phyloP scores from a whole-genome alignment of 2,888 invertebrate species.

The Poecilus cupreus region DNA sequence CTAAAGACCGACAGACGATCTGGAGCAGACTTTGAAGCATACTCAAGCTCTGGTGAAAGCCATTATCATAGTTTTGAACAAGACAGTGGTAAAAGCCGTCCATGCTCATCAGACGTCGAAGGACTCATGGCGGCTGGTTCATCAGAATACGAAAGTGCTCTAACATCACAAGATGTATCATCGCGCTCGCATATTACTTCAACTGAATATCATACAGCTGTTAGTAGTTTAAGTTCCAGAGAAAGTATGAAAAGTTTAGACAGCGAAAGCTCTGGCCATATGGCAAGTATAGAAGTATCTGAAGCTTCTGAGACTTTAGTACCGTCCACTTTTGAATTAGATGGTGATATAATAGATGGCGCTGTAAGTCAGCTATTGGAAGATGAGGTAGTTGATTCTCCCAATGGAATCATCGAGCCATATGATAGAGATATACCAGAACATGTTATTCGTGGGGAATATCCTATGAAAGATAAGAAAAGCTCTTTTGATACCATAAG shows the following conservation, averaged over 20 bases:
- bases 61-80: slow-evolving; percentile 92
- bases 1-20: slow-evolving; percentile 80
- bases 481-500: slow-evolving; percentile 57
- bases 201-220: slow-evolving; percentile 90
- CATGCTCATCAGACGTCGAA: slow-evolving; percentile 91
- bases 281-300: slow-evolving; percentile 92
- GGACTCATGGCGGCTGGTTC: slow-evolving; percentile 85
- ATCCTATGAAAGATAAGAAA: slow-evolving; percentile 47
- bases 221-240: slow-evolving; percentile 89
- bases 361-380: slow-evolving; percentile 74
- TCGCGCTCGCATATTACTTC: slow-evolving; percentile 84
- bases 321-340: slow-evolving; percentile 89
- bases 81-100: slow-evolving; percentile 82
- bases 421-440: slow-evolving; percentile 66
- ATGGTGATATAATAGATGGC: slow-evolving; percentile 82
- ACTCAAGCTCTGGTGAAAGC: slow-evolving; percentile 92
- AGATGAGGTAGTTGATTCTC: slow-evolving; percentile 67
- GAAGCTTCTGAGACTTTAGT: slow-evolving; percentile 95
- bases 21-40: slow-evolving; percentile 85
- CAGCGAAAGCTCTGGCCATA: slow-evolving; percentile 91
- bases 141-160: slow-evolving; percentile 90
- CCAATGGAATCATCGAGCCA: slow-evolving; percentile 65
- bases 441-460: slow-evolving; percentile 63
- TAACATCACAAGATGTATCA: slow-evolving; percentile 87
- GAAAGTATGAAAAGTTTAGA: slow-evolving; percentile 93